These are phyloP conservation scores for Papilio gigon DNA, from an alignment of 2,888 invertebrate genomes.

Conservation along the genomic window DNA sequence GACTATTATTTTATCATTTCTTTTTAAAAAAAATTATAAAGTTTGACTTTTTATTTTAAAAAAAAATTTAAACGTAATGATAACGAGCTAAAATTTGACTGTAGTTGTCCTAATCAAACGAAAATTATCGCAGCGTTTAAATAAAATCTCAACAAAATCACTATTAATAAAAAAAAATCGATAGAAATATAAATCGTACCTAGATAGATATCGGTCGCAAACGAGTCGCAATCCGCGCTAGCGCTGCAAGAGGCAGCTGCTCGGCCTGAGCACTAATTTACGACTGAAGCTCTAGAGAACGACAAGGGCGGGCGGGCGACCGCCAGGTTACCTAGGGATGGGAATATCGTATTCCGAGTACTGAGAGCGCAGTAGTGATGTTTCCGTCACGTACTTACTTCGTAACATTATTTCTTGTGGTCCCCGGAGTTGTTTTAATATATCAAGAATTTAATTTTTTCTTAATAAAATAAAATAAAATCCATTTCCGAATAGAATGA, in stretches of 20 bases:
- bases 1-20: too few relatives aligned
- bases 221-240: not conserved
- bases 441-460: too few relatives aligned
- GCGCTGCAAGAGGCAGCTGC: constrained; percentile 6
- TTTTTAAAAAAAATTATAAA: too few relatives aligned
- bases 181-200: not conserved
- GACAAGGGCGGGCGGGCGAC: constrained; percentile 17
- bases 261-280: constrained; percentile 13
- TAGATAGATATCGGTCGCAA: constrained; percentile 3
- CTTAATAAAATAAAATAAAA: too few relatives aligned
- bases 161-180: constrained; percentile 2
- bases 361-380: constrained; percentile 20
- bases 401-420: not conserved
- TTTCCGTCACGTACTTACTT: not conserved
- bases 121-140: not conserved
- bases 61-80: too few relatives aligned
- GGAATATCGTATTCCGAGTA: constrained; percentile 23
- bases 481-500: too few relatives aligned
- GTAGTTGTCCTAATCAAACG: not conserved
- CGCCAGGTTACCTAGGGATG: constrained; percentile 36
- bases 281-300: constrained; percentile 24
- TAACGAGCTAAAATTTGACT: not conserved
- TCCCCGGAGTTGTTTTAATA: too few relatives aligned
- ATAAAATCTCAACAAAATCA: not conserved
- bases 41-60: too few relatives aligned